Base-by-base conservation (phyloP, 2,113 vertebrate species). In the Rutilus rutilus region DNA sequence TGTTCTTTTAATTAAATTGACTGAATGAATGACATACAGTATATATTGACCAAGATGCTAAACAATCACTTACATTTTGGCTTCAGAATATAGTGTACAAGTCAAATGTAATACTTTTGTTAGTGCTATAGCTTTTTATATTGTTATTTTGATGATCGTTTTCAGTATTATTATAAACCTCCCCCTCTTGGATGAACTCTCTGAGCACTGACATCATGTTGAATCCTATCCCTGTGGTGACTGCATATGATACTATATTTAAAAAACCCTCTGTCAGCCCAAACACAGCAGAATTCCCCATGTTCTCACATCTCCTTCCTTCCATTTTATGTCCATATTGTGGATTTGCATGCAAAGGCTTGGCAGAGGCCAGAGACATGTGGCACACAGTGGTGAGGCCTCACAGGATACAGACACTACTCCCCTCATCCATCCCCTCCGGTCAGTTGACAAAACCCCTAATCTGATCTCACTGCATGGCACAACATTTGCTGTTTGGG, bases 331-430 rank as follows among this genome's bases (percentile, higher is more conserved):
- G 30, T 6, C 78, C 54, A 30, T 52, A 78, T 74, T 42, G 15
- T 33, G 75, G 30, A 73, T n/a, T 75, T 60, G 36, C 33, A 25
- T 62, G 69, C 25, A 45, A 83, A 73, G 74, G 23, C 30, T 59
- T 73, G 75, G 85, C 78, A 78, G 71, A 39, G 39, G 64, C 15
- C 0, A 14, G 36, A 42, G 67, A 64, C 76, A 85, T 87, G 87
- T 86, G 85, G 82, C 47, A 85, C 42, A 79, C 89, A 80, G 83
- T 85, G 78, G 85, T 45, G 64, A 69, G 52, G 59, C 59, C 33
- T 12, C 82, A 79, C 71, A 85, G 78, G 78, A 82, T 64, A 75
- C 6, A 52, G 54, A 30, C 86, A 80, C 23, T 42, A 45, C 33
- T 67, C 75, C 52, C 9, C 52, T 71, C 47, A 71, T 79, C 27